These are phyloP conservation scores for Tetramorium bicarinatum DNA, from an alignment of 2,888 invertebrate species.

Conservation along the genomic window DNA sequence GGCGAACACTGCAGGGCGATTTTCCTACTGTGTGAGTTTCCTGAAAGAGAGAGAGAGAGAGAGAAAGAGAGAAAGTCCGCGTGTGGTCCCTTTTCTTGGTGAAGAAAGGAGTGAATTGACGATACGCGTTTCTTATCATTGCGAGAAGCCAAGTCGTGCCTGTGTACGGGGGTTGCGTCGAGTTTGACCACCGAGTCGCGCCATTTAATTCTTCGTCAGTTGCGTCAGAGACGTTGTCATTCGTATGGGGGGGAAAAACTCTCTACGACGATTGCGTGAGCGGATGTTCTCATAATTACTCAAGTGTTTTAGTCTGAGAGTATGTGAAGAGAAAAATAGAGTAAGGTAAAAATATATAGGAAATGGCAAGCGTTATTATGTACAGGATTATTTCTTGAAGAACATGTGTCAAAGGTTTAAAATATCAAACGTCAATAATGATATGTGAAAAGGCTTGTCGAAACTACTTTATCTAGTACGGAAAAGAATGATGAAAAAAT, in stretches of 20 bases:
- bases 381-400: neutral
- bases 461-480: neutral
- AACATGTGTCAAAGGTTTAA: neutral
- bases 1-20: slow-evolving; percentile 73
- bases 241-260: neutral
- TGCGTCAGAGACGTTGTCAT: neutral
- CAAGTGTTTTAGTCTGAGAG: neutral
- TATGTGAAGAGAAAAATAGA: neutral
- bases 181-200: neutral
- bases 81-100: neutral
- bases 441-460: neutral
- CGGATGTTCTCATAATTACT: neutral
- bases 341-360: neutral
- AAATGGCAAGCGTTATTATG: neutral
- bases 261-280: neutral
- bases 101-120: neutral
- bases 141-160: neutral
- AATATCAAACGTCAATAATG: slow-evolving; percentile 10
- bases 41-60: neutral
- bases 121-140: neutral
- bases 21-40: slow-evolving; percentile 81
- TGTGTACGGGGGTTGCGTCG: neutral
- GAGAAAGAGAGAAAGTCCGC: neutral
- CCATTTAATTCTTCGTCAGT: slow-evolving; percentile 16
- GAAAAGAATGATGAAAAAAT: neutral